Evolutionary conservation across 2,888 invertebrate genomes (phyloP).

Genomic region (Trichopria drosophilae): DNA sequence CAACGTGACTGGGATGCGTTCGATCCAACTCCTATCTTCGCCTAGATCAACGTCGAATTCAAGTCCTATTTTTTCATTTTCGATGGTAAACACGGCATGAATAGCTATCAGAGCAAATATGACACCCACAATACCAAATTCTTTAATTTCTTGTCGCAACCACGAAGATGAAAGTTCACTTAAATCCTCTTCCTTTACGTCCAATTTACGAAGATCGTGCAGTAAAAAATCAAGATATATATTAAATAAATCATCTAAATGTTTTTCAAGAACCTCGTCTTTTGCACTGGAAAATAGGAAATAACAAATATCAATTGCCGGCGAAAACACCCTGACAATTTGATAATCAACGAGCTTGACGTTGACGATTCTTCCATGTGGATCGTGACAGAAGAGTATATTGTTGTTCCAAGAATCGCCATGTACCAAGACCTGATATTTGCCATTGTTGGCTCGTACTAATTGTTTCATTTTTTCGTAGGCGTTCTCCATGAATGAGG

Average conservation of each 20-base stretch:
- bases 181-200: slow-evolving; percentile 26
- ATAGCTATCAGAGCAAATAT: slow-evolving; percentile 41
- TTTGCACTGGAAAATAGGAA: slow-evolving; percentile 45
- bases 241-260: slow-evolving; percentile 37
- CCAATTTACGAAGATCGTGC: slow-evolving; percentile 26
- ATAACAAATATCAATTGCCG: slow-evolving; percentile 47
- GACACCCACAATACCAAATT: slow-evolving; percentile 41
- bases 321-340: slow-evolving; percentile 40
- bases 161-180: slow-evolving; percentile 33
- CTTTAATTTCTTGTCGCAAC: slow-evolving; percentile 39
- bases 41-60: too few relatives aligned
- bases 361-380: slow-evolving; percentile 22
- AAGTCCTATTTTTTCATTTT: slow-evolving; percentile 28
- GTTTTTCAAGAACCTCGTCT: slow-evolving; percentile 35
- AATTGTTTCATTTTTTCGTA: slow-evolving; percentile 32
- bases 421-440: slow-evolving; percentile 44
- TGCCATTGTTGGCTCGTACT: slow-evolving; percentile 22
- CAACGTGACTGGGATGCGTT: too few relatives aligned
- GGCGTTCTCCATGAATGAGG: slow-evolving; percentile 13
- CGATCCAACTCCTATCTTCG: too few relatives aligned
- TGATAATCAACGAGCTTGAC: slow-evolving; percentile 45
- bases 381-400: slow-evolving; percentile 42
- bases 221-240: slow-evolving; percentile 37
- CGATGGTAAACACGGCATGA: slow-evolving; percentile 36
- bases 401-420: slow-evolving; percentile 51